phyloP scores from a whole-genome alignment of 2,888 invertebrate genomes.

The Eupithecia vulgata region DNA sequence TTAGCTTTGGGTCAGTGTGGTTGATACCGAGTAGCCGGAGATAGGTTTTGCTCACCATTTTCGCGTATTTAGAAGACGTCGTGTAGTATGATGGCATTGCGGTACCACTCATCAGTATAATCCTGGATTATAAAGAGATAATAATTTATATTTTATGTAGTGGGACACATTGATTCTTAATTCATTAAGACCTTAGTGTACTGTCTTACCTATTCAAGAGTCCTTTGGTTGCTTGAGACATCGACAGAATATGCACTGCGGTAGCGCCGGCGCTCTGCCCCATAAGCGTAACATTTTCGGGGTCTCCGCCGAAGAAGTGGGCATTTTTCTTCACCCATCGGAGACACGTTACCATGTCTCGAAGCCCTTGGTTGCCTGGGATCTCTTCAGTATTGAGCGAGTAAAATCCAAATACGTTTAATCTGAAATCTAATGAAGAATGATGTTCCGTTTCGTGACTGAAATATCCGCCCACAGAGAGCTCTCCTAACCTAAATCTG shows the following conservation, averaged over 20 bases:
- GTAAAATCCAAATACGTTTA: constrained; percentile 58
- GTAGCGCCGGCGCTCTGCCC: constrained; percentile 52
- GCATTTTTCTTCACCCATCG: constrained; percentile 55
- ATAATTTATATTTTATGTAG: background rate
- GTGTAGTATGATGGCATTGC: background rate
- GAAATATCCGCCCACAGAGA: background rate
- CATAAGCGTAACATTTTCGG: constrained; percentile 49
- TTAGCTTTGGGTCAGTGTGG: background rate
- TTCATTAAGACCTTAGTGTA: background rate
- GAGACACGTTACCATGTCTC: constrained; percentile 50
- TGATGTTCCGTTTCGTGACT: constrained; percentile 4
- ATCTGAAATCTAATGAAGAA: constrained; percentile 28
- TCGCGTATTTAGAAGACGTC: background rate
- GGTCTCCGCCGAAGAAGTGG: constrained; percentile 52
- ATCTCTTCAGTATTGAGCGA: constrained; percentile 50
- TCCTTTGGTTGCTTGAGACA: constrained; percentile 44
- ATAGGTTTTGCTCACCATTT: background rate
- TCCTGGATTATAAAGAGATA: background rate
- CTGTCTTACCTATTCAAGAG: background rate
- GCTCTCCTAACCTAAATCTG: too few species aligned
- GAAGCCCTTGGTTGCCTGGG: constrained; percentile 56
- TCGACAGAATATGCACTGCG: constrained; percentile 48
- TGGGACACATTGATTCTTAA: background rate
- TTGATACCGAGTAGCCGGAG: constrained; percentile 6
- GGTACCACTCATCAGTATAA: constrained; percentile 10